Conservation (phyloP, 2,888 invertebrate species). For the Cataglyphis albicans region DNA sequence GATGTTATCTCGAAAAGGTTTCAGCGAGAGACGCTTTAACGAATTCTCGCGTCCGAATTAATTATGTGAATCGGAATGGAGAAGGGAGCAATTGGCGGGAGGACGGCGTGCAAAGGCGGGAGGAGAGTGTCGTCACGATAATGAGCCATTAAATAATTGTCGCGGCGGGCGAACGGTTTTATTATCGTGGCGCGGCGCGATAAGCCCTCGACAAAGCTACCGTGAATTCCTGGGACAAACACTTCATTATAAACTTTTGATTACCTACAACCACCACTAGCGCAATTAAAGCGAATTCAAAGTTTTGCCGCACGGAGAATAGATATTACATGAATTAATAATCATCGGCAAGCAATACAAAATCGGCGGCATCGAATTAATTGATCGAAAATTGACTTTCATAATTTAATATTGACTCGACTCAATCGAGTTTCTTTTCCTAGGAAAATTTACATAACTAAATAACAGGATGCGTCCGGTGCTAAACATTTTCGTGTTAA, state of each 20-base stretch:
- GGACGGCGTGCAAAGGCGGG: conserved; percentile 24
- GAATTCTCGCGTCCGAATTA: conserved; percentile 70
- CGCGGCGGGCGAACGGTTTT: conserved; percentile 70
- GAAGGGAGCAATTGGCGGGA: conserved; percentile 46
- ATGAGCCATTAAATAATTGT: conserved; percentile 79
- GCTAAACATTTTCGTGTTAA: neutral
- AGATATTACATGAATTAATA: conserved; percentile 31
- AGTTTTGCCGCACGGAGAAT: conserved; percentile 16
- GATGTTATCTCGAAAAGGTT: conserved; percentile 59
- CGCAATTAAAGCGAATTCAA: conserved; percentile 68
- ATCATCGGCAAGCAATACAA: neutral
- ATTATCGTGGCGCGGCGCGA: conserved; percentile 71
- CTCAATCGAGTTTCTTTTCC: neutral
- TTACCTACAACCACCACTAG: conserved; percentile 64
- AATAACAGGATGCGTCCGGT: neutral
- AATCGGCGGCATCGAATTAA: conserved; percentile 3
- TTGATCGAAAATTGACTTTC: neutral
- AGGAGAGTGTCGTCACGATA: conserved; percentile 72
- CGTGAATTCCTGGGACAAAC: conserved; percentile 68
- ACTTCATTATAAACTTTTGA: conserved; percentile 77
- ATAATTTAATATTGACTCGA: neutral
- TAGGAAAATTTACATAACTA: neutral
- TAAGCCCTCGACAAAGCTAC: conserved; percentile 70
- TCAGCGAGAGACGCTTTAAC: conserved; percentile 49
- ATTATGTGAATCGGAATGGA: conserved; percentile 66